Evolutionary conservation across 1,140 invertebrate species (phyloP).

Genomic region (Phenacoccus solenopsis): DNA sequence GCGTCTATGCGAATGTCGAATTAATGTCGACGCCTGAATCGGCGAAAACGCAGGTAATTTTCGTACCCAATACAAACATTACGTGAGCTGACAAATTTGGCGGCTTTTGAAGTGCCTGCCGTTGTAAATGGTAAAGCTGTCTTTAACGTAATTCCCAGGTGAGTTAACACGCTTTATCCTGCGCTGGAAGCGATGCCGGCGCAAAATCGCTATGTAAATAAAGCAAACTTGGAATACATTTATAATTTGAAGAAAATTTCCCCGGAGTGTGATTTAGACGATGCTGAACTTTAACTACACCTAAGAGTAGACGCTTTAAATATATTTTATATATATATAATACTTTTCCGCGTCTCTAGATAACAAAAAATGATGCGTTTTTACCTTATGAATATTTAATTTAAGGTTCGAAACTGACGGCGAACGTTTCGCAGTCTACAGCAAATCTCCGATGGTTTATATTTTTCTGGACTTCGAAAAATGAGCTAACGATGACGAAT

Average conservation of each 20-base stretch:
- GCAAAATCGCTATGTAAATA: slow-evolving; percentile 16
- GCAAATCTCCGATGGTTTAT: background rate
- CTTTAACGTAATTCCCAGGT: slow-evolving; percentile 11
- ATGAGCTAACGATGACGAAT: background rate
- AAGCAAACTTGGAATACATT: slow-evolving; percentile 15
- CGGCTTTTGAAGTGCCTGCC: slow-evolving; percentile 5
- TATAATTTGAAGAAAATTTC: slow-evolving; percentile 18
- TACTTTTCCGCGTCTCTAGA: background rate
- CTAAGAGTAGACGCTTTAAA: slow-evolving; percentile 10
- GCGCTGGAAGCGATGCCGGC: background rate
- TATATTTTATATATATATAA: slow-evolving; percentile 13
- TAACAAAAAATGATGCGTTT: slow-evolving; percentile 11
- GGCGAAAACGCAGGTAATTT: background rate
- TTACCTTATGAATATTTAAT: slow-evolving; percentile 18
- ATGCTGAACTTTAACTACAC: slow-evolving; percentile 12
- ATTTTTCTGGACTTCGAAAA: background rate
- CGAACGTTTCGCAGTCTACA: background rate
- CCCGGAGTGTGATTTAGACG: slow-evolving; percentile 13
- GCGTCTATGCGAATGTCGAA: background rate
- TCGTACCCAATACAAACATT: background rate
- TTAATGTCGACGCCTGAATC: no score
- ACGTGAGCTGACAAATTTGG: slow-evolving; percentile 7
- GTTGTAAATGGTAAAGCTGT: slow-evolving; percentile 12
- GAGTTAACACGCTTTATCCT: slow-evolving; percentile 14
- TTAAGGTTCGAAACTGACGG: background rate